Percentiles rank a stretch among this genome's conserved stretches.
phyloP scores from a whole-genome alignment of 2,113 vertebrate species.

The Sciurus niger region DNA sequence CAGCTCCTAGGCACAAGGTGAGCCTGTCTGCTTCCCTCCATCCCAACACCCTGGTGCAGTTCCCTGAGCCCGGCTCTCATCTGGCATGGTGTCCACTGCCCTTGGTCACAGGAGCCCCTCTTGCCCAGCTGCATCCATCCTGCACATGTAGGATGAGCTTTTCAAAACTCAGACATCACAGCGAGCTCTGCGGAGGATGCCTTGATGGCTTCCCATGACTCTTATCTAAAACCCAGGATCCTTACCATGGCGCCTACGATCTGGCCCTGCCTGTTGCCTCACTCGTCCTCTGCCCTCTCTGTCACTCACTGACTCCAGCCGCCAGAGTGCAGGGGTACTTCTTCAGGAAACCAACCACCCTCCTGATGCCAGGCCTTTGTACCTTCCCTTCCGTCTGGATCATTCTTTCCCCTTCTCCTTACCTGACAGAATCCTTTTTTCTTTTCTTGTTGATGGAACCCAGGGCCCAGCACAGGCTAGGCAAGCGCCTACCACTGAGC shows the following conservation, averaged over 20 bases:
- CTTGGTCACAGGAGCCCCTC: neutral
- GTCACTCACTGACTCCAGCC: neutral
- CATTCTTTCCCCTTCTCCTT: neutral
- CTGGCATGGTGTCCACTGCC: neutral
- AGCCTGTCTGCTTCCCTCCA: neutral
- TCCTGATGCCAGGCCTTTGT: neutral
- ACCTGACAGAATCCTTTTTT: neutral
- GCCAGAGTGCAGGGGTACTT: neutral
- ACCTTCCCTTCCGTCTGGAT: neutral
- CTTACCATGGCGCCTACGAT: neutral
- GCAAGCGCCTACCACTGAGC: neutral
- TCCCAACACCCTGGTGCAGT: neutral
- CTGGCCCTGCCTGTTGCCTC: neutral
- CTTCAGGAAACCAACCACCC: neutral
- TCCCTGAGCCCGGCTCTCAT: neutral
- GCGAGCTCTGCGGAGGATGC: neutral
- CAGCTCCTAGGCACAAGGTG: neutral
- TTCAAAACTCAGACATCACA: neutral
- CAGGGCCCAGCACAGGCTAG: neutral
- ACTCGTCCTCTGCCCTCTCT: neutral
- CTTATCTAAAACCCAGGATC: neutral
- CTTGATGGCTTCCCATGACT: neutral
- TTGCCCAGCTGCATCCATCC: neutral
- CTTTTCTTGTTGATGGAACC: neutral
- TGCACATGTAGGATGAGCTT: neutral